phyloP scores from a whole-genome alignment of 2,113 vertebrate species.

The Speoplatyrhinus poulsoni region DNA sequence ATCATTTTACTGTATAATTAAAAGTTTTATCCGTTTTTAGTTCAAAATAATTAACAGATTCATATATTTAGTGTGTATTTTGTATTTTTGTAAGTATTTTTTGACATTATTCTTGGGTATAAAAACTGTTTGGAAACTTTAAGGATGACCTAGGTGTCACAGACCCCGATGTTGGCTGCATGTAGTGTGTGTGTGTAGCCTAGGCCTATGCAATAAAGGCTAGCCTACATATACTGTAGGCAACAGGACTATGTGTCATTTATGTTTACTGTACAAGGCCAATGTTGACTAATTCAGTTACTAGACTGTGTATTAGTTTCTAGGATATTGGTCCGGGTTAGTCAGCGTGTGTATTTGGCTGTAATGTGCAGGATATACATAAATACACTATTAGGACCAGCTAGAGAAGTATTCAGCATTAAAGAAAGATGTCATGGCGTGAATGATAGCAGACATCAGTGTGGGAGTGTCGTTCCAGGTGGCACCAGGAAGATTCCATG shows the following conservation, averaged over 20 bases:
- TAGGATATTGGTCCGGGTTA: neutral
- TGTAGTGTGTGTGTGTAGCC: no score
- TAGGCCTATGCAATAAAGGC: no score
- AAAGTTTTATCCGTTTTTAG: no score
- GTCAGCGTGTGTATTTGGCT: neutral
- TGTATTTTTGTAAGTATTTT: no score
- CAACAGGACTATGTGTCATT: neutral
- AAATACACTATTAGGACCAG: neutral
- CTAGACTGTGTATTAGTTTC: neutral
- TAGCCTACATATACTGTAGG: no score
- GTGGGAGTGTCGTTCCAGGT: constrained; percentile 42
- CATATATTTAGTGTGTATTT: no score
- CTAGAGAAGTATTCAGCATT: neutral
- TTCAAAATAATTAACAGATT: no score
- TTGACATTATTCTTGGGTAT: no score
- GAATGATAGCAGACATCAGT: constrained; percentile 5
- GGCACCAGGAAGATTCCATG: constrained; percentile 55
- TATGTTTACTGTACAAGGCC: neutral
- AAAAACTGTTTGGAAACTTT: no score
- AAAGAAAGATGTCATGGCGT: neutral
- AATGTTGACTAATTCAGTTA: neutral
- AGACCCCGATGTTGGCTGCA: no score
- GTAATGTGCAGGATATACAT: neutral
- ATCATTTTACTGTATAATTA: no score
- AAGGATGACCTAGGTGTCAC: no score